phyloP scores from a whole-genome alignment of 2,797 vertebrate species.

The Phoeniculus purpureus region DNA sequence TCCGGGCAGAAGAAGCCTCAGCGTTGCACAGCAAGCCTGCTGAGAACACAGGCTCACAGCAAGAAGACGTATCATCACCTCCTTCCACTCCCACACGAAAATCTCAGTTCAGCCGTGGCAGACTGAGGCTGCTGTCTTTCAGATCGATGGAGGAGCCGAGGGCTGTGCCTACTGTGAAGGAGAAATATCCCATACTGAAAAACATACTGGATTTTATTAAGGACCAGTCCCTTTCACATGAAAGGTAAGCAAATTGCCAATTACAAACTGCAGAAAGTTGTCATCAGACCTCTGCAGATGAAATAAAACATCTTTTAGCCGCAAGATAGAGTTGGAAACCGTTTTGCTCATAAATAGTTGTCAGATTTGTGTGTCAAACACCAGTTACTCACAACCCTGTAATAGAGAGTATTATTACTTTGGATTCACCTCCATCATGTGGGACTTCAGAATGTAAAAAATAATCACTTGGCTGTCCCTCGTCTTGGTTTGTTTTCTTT shows the following conservation, averaged over 20 bases:
- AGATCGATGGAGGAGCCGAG: constrained; percentile 91
- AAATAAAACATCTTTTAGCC: neutral
- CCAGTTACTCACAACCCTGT: neutral
- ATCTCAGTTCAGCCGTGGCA: constrained; percentile 86
- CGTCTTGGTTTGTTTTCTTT: neutral
- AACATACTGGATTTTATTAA: constrained; percentile 91
- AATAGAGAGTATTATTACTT: neutral
- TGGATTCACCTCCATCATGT: neutral
- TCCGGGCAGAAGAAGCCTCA: constrained; percentile 40
- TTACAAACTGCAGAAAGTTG: neutral
- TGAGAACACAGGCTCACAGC: constrained; percentile 77
- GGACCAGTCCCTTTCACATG: constrained; percentile 89
- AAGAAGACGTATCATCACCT: constrained; percentile 82
- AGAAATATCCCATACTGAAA: constrained; percentile 89
- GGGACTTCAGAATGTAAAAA: neutral
- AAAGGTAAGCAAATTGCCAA: constrained; percentile 74
- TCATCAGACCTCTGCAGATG: neutral
- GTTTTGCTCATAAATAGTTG: neutral
- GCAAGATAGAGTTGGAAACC: neutral
- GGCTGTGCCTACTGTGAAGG: constrained; percentile 85
- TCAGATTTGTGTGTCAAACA: neutral
- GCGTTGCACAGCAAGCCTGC: constrained; percentile 66
- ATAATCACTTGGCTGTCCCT: neutral
- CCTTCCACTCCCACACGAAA: constrained; percentile 86
- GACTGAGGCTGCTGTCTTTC: constrained; percentile 93